A percentile compares a stretch with the other conserved stretches of the same genome.
These are phyloP conservation scores for Perizoma affinitatum DNA, from an alignment of 2,888 invertebrate species.

Conservation along the genomic window DNA sequence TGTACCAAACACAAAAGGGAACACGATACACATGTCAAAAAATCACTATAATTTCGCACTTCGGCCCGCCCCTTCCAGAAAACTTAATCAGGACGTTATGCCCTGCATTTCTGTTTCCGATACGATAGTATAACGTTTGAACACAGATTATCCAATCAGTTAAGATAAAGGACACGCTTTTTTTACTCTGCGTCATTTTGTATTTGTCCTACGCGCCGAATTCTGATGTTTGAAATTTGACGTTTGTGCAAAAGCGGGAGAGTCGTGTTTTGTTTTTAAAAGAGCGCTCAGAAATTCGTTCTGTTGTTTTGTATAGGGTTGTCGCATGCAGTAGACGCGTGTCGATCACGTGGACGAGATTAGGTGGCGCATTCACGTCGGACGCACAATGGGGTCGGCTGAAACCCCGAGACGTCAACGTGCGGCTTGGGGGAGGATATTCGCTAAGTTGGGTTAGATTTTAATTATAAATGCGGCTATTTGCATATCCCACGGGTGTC, in stretches of 20 bases:
- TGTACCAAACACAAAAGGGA: constrained; percentile 61
- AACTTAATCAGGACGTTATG: constrained; percentile 77
- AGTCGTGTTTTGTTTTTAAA: constrained; percentile 47
- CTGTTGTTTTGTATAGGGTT: constrained; percentile 56
- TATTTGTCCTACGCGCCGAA: constrained; percentile 55
- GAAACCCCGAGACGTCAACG: constrained; percentile 75
- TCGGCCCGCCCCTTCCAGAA: constrained; percentile 68
- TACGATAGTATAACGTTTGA: constrained; percentile 81
- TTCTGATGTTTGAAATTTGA: constrained; percentile 51
- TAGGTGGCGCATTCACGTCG: constrained; percentile 78
- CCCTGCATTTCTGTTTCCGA: constrained; percentile 82
- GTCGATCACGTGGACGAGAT: constrained; percentile 78
- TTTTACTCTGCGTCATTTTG: constrained; percentile 53
- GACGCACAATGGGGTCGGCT: constrained; percentile 69
- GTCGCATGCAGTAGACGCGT: constrained; percentile 79
- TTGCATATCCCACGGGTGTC: constrained; percentile 80
- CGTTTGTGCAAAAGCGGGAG: constrained; percentile 46
- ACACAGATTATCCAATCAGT: constrained; percentile 84
- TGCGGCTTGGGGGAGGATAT: constrained; percentile 74
- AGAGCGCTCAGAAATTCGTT: constrained; percentile 54
- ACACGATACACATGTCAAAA: constrained; percentile 72
- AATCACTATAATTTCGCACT: constrained; percentile 79
- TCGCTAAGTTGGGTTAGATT: constrained; percentile 79
- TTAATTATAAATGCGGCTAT: constrained; percentile 81
- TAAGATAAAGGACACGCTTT: constrained; percentile 83